Evolutionary conservation across 2,113 vertebrate species (phyloP).

Genomic region (Argyrosomus japonicus): DNA sequence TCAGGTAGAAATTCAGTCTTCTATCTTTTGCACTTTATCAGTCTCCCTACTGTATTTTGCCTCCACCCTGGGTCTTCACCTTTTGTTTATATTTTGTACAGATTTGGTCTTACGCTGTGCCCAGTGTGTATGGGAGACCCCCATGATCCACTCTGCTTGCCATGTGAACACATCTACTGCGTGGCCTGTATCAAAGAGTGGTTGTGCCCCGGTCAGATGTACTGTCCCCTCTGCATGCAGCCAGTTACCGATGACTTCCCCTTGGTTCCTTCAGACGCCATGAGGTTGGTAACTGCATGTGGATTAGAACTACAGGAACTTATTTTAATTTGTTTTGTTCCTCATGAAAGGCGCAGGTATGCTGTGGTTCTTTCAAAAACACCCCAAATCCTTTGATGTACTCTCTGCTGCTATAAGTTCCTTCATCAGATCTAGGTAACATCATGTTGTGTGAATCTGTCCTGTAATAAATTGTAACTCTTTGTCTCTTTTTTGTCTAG

Average conservation of each 20-base stretch:
- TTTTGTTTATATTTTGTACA: conserved; percentile 55
- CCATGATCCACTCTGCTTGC: conserved; percentile 86
- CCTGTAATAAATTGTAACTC: neutral
- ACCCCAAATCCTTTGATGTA: neutral
- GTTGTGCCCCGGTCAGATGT: conserved; percentile 84
- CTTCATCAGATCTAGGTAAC: neutral
- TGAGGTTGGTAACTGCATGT: conserved; percentile 80
- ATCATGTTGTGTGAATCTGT: neutral
- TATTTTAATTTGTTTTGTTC: neutral
- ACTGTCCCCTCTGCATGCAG: conserved; percentile 85
- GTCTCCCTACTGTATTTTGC: neutral
- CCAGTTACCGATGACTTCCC: conserved; percentile 72
- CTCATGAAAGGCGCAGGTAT: neutral
- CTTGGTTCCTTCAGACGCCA: conserved; percentile 74
- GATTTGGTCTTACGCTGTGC: conserved; percentile 83
- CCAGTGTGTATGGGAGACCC: conserved; percentile 87
- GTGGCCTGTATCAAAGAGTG: conserved; percentile 84
- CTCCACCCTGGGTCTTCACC: conserved; percentile 1
- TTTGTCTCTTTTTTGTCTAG: conserved; percentile 18
- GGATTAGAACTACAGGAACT: neutral
- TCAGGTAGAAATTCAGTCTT: conserved; percentile 79
- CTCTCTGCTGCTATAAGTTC: neutral
- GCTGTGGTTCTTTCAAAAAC: neutral
- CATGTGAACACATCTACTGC: conserved; percentile 90
- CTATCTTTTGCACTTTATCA: neutral